Evolutionary conservation across 2,113 vertebrate genomes (phyloP), one percentile per base, ranked within the genome.

Genomic region (Passer montanus): DNA sequence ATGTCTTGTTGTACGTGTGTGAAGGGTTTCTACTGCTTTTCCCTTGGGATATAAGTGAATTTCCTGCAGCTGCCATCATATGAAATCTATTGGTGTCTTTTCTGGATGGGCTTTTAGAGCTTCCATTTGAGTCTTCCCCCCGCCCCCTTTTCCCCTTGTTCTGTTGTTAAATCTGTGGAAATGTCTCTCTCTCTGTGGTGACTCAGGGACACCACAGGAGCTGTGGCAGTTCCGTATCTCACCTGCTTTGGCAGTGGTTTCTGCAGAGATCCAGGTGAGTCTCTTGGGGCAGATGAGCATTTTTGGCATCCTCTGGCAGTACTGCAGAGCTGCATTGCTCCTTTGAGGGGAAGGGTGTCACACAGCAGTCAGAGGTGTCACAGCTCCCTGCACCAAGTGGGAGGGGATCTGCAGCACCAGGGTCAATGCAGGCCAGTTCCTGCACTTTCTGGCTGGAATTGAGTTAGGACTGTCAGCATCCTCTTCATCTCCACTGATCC

Each of bases 201-300:
- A 16, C 37, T 43, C 10, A 13, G 55, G n/a, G 50, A n/a, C 26
- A 24, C 16, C 26, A 19, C 44, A 0, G 0, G 69, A 55, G 33
- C 43, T 35, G 13, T 81, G 86, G 26, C 46, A 55, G 28, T 44
- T 76, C n/a, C 31, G 1, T 41, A 6, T 31, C 50, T 91, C 59
- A 41, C 47, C 60, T 74, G 41, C 35, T 6, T 35, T 56, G 15
- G 16, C 50, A n/a, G 33, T 0, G 1, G 6, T 62, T 81, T 75
- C 56, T 62, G 1, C 30, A 33, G 17, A 69, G 46, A 20, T n/a
- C 55, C 30, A 17, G 59, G 64, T 24, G 66, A 88, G 70, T 83
- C 47, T 7, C 67, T 56, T 50, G 33, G 47, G 79, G 64, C 50
- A 93, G 69, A 50, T 5, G 64, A 68, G 22, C 24, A 1, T 59